These are phyloP conservation scores for Physocephala rufipes DNA, from an alignment of 2,888 invertebrate genomes.

Conservation along the genomic window DNA sequence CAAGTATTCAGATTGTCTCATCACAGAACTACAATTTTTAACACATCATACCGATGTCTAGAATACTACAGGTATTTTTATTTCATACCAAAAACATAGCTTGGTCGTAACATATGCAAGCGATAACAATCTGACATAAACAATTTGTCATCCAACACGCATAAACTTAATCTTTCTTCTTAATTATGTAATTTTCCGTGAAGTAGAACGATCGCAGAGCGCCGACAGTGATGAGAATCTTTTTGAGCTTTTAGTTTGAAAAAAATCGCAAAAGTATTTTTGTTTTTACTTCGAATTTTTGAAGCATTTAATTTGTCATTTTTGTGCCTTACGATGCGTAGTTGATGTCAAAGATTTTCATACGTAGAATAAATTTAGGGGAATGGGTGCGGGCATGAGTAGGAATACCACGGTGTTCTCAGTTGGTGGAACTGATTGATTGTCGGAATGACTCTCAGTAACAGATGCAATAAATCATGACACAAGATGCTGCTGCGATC, in stretches of 20 bases:
- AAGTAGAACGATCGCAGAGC: not conserved
- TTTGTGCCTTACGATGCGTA: not conserved
- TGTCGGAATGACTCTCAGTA: not conserved
- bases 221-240: conserved; percentile 4
- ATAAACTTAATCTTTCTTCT: not conserved
- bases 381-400: not conserved
- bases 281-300: not conserved
- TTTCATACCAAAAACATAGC: no score
- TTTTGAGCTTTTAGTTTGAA: not conserved
- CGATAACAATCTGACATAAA: no score
- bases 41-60: no score
- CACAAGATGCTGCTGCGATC: not conserved
- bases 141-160: not conserved
- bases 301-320: conserved; percentile 4
- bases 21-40: no score
- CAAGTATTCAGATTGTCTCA: no score
- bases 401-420: not conserved
- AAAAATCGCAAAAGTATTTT: not conserved
- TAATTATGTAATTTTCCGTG: not conserved
- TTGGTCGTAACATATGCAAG: no score
- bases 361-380: not conserved
- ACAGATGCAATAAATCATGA: conserved; percentile 19
- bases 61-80: no score
- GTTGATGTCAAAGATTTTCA: not conserved
- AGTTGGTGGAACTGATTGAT: conserved; percentile 21